Evolutionary conservation across 1,140 invertebrate genomes (phyloP), one percentile per base, ranked within the genome.

Genomic region (Philotrypesis tridentata): DNA sequence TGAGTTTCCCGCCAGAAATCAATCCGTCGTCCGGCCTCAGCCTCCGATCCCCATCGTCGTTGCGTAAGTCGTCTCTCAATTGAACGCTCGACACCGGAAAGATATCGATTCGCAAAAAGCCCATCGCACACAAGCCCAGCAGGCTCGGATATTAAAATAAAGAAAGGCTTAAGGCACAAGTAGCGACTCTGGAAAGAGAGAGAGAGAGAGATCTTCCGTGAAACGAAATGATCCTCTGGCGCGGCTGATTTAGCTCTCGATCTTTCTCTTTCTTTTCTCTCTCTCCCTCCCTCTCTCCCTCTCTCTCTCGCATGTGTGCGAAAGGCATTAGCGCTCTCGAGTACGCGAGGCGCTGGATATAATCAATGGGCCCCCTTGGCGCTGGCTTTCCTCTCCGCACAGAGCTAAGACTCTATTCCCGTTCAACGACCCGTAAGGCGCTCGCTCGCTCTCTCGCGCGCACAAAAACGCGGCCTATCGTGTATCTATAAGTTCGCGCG

Each of bases 401-500:
- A 70, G 73, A 71, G 48, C 23, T 61, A 33, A 71, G 63, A 70
- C 65, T 79, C 77, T 77, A 82, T 82, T 72, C 75, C 72, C 73
- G 55, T 71, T 72, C 74, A 82, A 72, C 68, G 74, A 82, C 25
- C 74, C 74, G 33, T 48, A 3, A 37, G 31, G n/a, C 67, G 12
- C n/a, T n/a, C n/a, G n/a, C n/a, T n/a, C n/a, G n/a, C n/a, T n/a
- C n/a, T n/a, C n/a, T n/a, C n/a, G n/a, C 14, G n/a, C 14, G 21
- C 27, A 27, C 48, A 82, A 77, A 82, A 48, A 65, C 61, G 37
- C 6, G 27, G 29, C 25, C 37, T 48, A 80, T 65, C 60, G 63
- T 2, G 8, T 27, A 65, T 65, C n/a, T 65, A 65, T 25, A 65
- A 9, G 25, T 6, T 65, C 17, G 9, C 8, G 61, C 61, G n/a